Conservation (phyloP, 2,113 vertebrate species). For the Pomatostomus ruficeps region DNA sequence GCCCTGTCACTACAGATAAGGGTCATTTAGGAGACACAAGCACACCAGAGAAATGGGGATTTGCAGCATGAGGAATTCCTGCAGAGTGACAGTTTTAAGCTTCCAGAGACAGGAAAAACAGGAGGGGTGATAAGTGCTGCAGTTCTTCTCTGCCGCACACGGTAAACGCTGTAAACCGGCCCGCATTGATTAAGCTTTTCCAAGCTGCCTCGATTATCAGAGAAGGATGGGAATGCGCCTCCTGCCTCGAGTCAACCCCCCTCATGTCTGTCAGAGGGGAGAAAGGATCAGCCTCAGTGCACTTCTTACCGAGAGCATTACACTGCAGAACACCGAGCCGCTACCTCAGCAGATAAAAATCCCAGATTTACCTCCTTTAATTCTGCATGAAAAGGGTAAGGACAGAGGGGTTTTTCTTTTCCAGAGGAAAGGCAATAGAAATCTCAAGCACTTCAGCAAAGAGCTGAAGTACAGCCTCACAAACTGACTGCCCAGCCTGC, state of each 20-base stretch:
- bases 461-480: not conserved
- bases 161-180: not conserved
- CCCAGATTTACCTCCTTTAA: not conserved
- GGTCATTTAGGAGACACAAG: not conserved
- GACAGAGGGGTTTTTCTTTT: not conserved
- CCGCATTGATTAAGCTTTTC: conserved; percentile 9
- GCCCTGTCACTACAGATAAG: not conserved
- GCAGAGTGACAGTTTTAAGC: conserved; percentile 3
- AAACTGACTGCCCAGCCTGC: not conserved
- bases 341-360: not conserved
- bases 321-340: not conserved
- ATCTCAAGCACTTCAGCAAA: not conserved
- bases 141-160: not conserved
- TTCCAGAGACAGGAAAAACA: conserved; percentile 1
- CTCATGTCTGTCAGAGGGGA: not conserved
- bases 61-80: not conserved
- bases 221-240: conserved; percentile 5
- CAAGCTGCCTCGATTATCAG: not conserved
- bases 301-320: not conserved
- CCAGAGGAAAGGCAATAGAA: not conserved
- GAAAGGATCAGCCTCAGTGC: not conserved
- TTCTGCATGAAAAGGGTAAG: not conserved
- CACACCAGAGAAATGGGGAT: not conserved
- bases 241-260: not conserved
- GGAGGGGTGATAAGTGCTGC: conserved; percentile 4